phyloP scores from a whole-genome alignment of 2,797 vertebrate species.

The Clarias pachynema region DNA sequence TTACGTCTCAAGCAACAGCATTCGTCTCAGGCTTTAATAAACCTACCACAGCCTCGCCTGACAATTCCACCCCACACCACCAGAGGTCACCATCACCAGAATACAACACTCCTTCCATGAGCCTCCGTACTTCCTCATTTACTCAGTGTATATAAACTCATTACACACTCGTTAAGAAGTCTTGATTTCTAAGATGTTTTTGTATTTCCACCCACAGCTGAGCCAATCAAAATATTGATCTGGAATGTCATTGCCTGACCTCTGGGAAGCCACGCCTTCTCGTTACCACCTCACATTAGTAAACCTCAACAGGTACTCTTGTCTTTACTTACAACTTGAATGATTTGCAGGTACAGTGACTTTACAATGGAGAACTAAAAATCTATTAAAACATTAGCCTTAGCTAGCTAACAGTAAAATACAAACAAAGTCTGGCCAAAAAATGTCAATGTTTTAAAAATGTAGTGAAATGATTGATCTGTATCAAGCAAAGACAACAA shows the following conservation, averaged over 20 bases:
- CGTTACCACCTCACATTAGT: neutral
- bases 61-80: neutral
- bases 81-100: neutral
- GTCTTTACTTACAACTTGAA: neutral
- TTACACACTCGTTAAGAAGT: too few relatives aligned
- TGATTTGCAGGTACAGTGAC: neutral
- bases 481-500: too few relatives aligned
- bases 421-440: too few relatives aligned
- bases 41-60: neutral
- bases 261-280: neutral
- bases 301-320: neutral
- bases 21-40: neutral
- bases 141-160: too few relatives aligned
- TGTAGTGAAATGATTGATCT: too few relatives aligned
- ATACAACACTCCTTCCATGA: neutral
- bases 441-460: too few relatives aligned
- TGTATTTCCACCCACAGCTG: neutral
- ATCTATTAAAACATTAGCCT: too few relatives aligned
- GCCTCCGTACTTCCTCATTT: neutral
- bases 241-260: neutral
- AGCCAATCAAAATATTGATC: neutral
- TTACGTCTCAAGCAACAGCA: neutral
- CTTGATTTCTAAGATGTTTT: too few relatives aligned
- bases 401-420: too few relatives aligned
- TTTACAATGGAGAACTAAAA: too few relatives aligned